A percentile compares a stretch with the other conserved stretches of the same genome.
Conservation (phyloP, 2,797 vertebrate species). For the Poliocrania exsul region DNA sequence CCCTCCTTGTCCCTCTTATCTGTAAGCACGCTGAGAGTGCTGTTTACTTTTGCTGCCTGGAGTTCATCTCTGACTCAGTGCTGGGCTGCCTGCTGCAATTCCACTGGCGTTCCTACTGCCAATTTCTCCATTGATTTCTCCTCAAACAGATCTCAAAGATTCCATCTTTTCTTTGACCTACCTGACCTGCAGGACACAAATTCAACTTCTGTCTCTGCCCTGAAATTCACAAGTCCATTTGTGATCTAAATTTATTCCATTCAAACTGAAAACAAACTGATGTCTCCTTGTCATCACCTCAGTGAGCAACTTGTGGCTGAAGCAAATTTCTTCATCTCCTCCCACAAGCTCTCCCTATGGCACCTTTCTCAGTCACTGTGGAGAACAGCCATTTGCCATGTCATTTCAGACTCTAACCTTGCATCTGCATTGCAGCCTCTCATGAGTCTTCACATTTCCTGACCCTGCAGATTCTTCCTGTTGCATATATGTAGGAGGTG, state of each 20-base stretch:
- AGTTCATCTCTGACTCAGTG: background rate
- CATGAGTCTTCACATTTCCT: background rate
- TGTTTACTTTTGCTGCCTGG: slow-evolving; percentile 35
- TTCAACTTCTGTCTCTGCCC: background rate
- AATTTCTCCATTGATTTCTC: background rate
- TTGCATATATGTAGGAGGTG: background rate
- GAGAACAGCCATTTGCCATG: background rate
- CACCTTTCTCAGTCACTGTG: background rate
- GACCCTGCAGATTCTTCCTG: background rate
- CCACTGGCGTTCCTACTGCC: background rate
- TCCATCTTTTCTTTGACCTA: background rate
- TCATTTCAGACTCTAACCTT: background rate
- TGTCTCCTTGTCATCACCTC: background rate
- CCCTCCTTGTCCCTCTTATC: background rate
- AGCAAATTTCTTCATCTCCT: background rate
- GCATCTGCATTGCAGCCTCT: background rate
- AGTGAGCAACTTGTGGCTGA: background rate
- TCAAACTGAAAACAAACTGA: background rate
- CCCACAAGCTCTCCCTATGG: background rate
- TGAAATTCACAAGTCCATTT: background rate
- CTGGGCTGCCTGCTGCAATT: background rate
- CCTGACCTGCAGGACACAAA: background rate
- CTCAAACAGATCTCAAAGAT: background rate
- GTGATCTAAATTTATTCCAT: background rate
- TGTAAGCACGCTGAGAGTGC: background rate